A percentile compares a stretch with the other conserved stretches of the same genome.
Conservation (phyloP, 2,797 vertebrate species). For the Trachurus trachurus region DNA sequence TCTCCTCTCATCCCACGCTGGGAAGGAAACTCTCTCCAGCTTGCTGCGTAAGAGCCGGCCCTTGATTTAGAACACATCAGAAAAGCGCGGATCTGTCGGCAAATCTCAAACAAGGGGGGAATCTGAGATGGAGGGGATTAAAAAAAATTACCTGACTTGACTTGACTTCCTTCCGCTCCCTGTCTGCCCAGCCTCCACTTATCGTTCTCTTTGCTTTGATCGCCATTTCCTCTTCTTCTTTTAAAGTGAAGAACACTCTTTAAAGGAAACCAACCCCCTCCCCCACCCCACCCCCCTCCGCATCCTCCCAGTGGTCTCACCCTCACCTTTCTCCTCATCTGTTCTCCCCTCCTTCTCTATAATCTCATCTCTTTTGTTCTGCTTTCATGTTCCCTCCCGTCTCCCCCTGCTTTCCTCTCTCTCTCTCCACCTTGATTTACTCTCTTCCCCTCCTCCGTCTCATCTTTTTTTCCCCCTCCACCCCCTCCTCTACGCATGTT, state of each 20-base stretch:
- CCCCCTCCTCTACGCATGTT: conserved; percentile 42
- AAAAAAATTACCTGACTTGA: background rate
- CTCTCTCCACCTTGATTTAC: conserved; percentile 51
- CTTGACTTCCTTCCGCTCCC: background rate
- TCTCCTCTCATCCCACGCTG: conserved; percentile 15
- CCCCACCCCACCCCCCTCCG: background rate
- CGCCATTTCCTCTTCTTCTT: conserved; percentile 3
- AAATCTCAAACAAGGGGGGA: conserved; percentile 11
- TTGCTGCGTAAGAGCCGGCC: background rate
- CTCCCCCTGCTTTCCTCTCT: conserved; percentile 16
- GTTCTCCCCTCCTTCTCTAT: conserved; percentile 8
- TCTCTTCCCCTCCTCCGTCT: conserved; percentile 24
- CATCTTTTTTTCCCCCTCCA: conserved; percentile 48
- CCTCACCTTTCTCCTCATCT: conserved; percentile 7
- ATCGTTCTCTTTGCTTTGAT: background rate
- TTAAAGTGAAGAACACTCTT: conserved; percentile 4
- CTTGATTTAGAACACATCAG: conserved; percentile 29
- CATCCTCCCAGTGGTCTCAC: conserved; percentile 1
- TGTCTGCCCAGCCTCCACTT: conserved; percentile 1
- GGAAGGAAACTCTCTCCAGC: background rate
- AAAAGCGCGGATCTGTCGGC: background rate
- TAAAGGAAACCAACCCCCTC: background rate
- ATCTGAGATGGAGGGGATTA: background rate
- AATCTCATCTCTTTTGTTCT: conserved; percentile 29
- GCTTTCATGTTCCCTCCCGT: conserved; percentile 25